phyloP scores from a whole-genome alignment of 2,113 vertebrate genomes.

The Melanerpes aurifrons region DNA sequence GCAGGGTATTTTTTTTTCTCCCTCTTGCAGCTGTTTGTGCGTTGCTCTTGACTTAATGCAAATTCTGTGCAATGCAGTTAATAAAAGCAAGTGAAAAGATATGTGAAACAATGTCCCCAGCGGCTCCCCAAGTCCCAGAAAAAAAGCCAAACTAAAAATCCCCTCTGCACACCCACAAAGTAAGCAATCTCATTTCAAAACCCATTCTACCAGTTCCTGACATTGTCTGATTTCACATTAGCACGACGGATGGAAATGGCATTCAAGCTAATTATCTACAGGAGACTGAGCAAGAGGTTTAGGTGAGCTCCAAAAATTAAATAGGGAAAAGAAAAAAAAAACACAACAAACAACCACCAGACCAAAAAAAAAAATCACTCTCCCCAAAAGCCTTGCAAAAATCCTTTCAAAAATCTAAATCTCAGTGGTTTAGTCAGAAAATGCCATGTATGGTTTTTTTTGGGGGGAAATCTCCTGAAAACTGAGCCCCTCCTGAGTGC shows the following conservation, averaged over 20 bases:
- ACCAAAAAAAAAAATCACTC: background rate
- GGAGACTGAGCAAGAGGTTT: constrained; percentile 59
- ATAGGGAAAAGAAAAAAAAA: background rate
- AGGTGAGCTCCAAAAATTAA: constrained; percentile 61
- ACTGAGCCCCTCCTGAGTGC: background rate
- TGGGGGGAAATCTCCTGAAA: background rate
- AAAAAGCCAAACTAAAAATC: background rate
- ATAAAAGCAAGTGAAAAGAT: constrained; percentile 5
- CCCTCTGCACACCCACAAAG: constrained; percentile 43
- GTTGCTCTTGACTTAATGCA: background rate
- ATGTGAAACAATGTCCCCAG: background rate
- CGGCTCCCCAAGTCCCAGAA: background rate
- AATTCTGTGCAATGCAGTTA: background rate
- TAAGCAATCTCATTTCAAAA: constrained; percentile 60
- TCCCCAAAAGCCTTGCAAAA: background rate
- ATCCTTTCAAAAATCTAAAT: background rate
- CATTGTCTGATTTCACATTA: constrained; percentile 70
- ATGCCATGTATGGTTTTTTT: background rate
- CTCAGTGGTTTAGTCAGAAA: background rate
- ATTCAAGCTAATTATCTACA: constrained; percentile 67
- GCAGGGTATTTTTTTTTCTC: background rate
- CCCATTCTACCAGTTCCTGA: constrained; percentile 59
- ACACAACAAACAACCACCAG: background rate
- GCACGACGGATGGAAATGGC: constrained; percentile 63
- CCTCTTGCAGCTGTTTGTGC: background rate